Evolutionary conservation across 2,113 vertebrate genomes (phyloP).

Genomic region (Clarias macrocephalus): DNA sequence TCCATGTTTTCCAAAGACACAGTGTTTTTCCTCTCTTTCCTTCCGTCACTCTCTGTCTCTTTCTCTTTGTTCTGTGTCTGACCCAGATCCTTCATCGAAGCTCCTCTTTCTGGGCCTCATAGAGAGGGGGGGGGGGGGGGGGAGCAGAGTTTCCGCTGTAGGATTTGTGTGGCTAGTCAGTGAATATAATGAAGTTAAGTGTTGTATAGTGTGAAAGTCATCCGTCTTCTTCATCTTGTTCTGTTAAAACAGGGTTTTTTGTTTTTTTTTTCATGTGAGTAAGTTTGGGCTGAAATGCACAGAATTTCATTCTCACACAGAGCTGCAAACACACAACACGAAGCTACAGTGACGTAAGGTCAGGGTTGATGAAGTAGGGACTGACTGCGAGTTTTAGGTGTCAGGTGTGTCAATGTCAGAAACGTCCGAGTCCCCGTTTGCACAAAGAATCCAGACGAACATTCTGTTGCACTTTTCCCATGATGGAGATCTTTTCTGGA

Average conservation of each 20-base stretch:
- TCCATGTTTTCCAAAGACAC: slow-evolving; percentile 68
- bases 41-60: slow-evolving; percentile 52
- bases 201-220: background rate
- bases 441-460: too few species aligned
- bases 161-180: background rate
- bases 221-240: background rate
- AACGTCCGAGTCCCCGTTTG: background rate
- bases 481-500: too few species aligned
- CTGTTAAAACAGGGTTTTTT: background rate
- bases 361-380: too few species aligned
- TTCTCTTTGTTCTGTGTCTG: slow-evolving; percentile 61
- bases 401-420: too few species aligned
- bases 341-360: too few species aligned
- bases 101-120: slow-evolving; percentile 28
- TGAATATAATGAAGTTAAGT: background rate
- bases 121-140: background rate
- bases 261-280: too few species aligned
- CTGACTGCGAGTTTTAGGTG: too few species aligned
- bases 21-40: slow-evolving; percentile 62
- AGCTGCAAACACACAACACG: too few species aligned
- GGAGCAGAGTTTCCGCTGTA: background rate
- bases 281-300: background rate
- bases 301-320: too few species aligned
- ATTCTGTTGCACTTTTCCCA: background rate
- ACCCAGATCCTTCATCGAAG: slow-evolving; percentile 68